A percentile compares a stretch with the other conserved stretches of the same genome.
phyloP scores from a whole-genome alignment of 1,140 invertebrate genomes.

The Leptopilina clavipes region DNA sequence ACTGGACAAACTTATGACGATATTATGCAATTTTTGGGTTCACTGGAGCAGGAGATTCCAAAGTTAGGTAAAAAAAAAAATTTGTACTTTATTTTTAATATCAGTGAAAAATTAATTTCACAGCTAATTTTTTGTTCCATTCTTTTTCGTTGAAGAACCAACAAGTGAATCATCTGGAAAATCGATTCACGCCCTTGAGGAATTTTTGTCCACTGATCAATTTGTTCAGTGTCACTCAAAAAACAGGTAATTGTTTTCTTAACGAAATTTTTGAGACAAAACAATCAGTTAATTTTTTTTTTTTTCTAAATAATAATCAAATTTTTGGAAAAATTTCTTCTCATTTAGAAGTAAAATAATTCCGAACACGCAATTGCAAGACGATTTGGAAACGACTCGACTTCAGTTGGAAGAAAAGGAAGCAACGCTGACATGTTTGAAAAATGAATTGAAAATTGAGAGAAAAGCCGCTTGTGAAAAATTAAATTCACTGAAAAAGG shows the following conservation, averaged over 20 bases:
- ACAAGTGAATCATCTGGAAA: background rate
- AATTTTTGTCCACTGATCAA: conserved; percentile 4
- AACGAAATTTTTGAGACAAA: no score
- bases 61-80: conserved; percentile 43
- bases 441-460: conserved; percentile 70
- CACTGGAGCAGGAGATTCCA: conserved; percentile 56
- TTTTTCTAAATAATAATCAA: no score
- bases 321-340: no score
- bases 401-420: conserved; percentile 73
- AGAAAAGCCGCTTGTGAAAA: conserved; percentile 68
- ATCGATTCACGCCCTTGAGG: background rate
- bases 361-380: conserved; percentile 42
- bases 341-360: background rate
- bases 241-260: background rate
- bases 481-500: conserved; percentile 66
- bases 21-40: conserved; percentile 65
- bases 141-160: background rate
- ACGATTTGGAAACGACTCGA: conserved; percentile 62
- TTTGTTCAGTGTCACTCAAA: background rate
- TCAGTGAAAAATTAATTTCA: background rate
- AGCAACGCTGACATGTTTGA: conserved; percentile 66
- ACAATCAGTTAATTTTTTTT: no score
- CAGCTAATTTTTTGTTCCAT: background rate
- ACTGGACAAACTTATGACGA: conserved; percentile 64
- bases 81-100: no score